Evolutionary conservation across 2,797 vertebrate genomes (phyloP).

Genomic region (Dermochelys coriacea): DNA sequence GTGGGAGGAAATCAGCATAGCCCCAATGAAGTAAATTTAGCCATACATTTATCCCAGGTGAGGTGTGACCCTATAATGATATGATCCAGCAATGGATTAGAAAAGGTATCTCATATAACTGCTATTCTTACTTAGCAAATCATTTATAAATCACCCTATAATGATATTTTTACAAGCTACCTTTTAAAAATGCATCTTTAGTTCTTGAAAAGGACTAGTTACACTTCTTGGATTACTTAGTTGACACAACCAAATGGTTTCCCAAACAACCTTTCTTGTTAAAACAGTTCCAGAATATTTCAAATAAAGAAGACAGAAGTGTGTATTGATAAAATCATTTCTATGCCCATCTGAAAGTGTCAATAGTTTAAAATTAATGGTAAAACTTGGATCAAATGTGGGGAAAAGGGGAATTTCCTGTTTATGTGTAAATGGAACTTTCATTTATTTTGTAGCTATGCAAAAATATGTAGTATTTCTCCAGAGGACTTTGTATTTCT

Average conservation of each 20-base stretch:
- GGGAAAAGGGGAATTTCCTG: neutral
- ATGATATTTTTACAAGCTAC: neutral
- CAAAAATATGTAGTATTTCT: neutral
- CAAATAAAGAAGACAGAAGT: neutral
- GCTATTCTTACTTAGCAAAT: neutral
- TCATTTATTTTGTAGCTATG: neutral
- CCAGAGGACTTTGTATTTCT: neutral
- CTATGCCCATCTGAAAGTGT: neutral
- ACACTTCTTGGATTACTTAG: neutral
- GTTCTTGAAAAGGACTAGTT: conserved; percentile 8
- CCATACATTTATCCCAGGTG: neutral
- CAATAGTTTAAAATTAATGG: neutral
- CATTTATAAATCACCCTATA: neutral
- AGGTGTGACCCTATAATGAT: neutral
- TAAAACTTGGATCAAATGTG: neutral
- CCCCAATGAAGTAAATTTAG: neutral
- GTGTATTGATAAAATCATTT: neutral
- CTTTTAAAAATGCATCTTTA: neutral
- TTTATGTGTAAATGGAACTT: neutral
- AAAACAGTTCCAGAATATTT: neutral
- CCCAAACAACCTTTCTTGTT: neutral
- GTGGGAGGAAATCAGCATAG: neutral
- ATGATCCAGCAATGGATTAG: neutral
- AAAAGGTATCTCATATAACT: neutral
- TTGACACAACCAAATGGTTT: neutral